Evolutionary conservation across 53 echinoderm and acorn worm species (phyloP).

Genomic region (Temnopleurus reevesii): DNA sequence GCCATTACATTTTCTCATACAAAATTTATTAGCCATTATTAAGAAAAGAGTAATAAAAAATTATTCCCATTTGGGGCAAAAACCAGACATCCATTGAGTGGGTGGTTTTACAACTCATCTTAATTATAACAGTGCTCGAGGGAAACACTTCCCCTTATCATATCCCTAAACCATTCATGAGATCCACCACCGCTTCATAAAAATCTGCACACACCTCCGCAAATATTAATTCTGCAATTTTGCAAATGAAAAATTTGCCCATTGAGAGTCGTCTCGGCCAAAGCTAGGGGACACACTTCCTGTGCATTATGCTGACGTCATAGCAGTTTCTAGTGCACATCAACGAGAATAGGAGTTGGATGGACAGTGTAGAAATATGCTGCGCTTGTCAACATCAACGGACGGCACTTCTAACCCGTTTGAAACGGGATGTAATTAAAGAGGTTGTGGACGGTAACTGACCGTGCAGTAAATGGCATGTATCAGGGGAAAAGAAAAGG

Average conservation of each 20-base stretch:
- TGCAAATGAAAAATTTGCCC: slow-evolving; percentile 21
- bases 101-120: background rate
- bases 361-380: background rate
- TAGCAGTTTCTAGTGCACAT: background rate
- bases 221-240: background rate
- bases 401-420: background rate
- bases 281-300: slow-evolving; percentile 18
- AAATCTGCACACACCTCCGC: background rate
- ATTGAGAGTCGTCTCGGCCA: background rate
- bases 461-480: background rate
- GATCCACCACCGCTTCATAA: background rate
- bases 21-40: no score
- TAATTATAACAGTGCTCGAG: background rate
- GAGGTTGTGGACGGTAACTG: slow-evolving; percentile 13
- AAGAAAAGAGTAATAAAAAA: background rate
- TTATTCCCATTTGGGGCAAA: background rate
- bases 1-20: no score
- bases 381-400: background rate
- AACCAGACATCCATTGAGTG: background rate
- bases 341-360: background rate
- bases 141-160: background rate
- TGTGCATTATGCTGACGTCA: slow-evolving; percentile 11
- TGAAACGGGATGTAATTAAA: background rate
- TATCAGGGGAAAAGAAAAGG: background rate
- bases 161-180: background rate